Percentiles rank a stretch among this genome's conserved stretches.
Conservation (phyloP, 2,113 vertebrate genomes). For the Dryoscopus gambensis region DNA sequence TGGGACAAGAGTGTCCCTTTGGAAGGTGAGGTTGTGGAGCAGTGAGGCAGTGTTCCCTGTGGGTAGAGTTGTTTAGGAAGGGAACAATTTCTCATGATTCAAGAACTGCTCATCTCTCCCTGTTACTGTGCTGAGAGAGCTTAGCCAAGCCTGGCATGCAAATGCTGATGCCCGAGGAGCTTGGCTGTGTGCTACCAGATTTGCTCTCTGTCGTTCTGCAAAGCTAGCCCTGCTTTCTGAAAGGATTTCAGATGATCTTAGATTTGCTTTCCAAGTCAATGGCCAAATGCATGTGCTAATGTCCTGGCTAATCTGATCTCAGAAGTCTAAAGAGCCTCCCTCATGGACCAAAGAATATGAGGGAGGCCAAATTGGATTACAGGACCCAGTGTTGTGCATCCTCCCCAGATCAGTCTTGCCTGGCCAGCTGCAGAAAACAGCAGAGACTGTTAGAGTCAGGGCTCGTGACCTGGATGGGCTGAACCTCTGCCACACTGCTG, state of each 20-base stretch:
- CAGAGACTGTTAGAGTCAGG: not conserved
- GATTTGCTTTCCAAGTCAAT: not conserved
- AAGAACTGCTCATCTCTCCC: not conserved
- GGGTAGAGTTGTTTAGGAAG: not conserved
- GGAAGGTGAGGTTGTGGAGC: not conserved
- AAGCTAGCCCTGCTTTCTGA: not conserved
- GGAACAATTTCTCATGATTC: not conserved
- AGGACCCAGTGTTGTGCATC: not conserved
- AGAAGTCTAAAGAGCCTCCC: not conserved
- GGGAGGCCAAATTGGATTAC: not conserved
- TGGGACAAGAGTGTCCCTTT: accelerated
- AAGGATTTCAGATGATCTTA: not conserved
- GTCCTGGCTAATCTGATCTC: not conserved
- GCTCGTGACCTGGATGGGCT: not conserved
- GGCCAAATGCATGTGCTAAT: not conserved
- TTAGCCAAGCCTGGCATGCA: not conserved
- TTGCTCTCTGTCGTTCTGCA: not conserved
- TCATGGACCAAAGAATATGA: not conserved
- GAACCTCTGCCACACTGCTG: not conserved
- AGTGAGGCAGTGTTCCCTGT: not conserved
- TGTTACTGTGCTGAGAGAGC: not conserved
- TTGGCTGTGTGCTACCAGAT: not conserved
- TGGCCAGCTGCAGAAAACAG: not conserved
- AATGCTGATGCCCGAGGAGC: not conserved
- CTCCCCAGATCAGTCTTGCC: not conserved